A percentile compares a stretch with the other conserved stretches of the same genome.
phyloP scores from a whole-genome alignment of 2,888 invertebrate species.

The Girardia tigrina region DNA sequence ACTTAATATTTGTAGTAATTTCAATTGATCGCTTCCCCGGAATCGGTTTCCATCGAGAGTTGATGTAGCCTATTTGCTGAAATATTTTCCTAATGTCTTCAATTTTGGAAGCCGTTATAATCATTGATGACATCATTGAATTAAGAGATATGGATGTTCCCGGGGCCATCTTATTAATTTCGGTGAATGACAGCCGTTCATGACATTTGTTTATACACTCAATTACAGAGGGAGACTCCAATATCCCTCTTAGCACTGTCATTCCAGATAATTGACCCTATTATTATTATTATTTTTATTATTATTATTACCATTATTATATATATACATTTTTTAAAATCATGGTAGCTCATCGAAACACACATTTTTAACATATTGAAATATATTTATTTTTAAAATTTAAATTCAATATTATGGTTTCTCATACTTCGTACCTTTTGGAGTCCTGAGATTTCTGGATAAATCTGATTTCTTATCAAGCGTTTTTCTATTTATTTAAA shows the following conservation, averaged over 20 bases:
- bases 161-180: conserved; percentile 8
- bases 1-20: neutral
- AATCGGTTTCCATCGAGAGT: neutral
- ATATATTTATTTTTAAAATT: no score
- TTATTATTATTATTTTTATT: neutral
- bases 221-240: neutral
- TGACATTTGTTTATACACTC: conserved; percentile 6
- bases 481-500: no score
- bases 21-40: neutral
- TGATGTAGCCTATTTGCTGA: neutral
- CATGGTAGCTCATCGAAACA: no score
- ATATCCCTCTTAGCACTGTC: neutral
- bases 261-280: conserved; percentile 12
- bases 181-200: neutral
- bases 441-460: no score
- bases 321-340: no score
- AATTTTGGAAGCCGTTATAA: neutral
- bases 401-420: no score
- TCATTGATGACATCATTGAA: neutral
- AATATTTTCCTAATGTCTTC: neutral
- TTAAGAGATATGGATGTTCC: conserved; percentile 11
- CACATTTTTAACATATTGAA: no score
- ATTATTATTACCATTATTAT: no score
- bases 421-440: no score
- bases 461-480: no score